Evolutionary conservation across 2,888 invertebrate species (phyloP), one percentile per base, ranked within the genome.

Genomic region (Agrotis ipsilon): DNA sequence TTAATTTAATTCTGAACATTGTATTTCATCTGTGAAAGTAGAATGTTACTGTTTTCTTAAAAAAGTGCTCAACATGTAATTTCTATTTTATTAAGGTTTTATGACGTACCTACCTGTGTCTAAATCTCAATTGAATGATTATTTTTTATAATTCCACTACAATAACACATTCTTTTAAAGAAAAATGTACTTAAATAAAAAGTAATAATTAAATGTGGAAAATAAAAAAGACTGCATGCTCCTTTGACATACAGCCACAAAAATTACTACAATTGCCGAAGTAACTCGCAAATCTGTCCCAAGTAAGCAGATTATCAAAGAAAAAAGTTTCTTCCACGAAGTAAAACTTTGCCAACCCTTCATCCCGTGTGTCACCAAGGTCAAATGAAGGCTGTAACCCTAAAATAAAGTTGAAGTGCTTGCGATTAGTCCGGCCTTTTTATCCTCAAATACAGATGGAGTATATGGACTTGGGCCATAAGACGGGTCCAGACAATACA

Each of bases 401-500:
- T 13, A 73, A 73, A 77, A 77, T 77, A 64, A 73, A 64, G 0
- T 39, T 64, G 55, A 65, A 77, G 60, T 18, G 51, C 72, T 3
- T 52, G 7, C 32, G 63, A 68, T 77, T 77, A 43, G 32, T 45
- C 51, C 24, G 55, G 54, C 24, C 68, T 54, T 76, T 76, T 76
- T 48, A 58, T 61, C 55, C 39, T 49, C n/a, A 62, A 39, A 66
- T 63, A 59, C 43, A 62, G 58, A 73, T 69, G 68, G 51, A 60
- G 55, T 57, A 68, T 63, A 58, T 19, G 55, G 19, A 19, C 54
- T 52, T 7, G 52, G 64, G 32, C 68, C 68, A 64, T 75, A 83
- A 73, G 68, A 71, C 18, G 63, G 55, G 54, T 68, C 60, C 75
- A 82, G 70, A 81, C 74, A 83, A 83, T 79, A 83, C 75, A 68